Evolutionary conservation across 1,140 invertebrate species (phyloP).

Genomic region (Aphelenchoides fujianensis): DNA sequence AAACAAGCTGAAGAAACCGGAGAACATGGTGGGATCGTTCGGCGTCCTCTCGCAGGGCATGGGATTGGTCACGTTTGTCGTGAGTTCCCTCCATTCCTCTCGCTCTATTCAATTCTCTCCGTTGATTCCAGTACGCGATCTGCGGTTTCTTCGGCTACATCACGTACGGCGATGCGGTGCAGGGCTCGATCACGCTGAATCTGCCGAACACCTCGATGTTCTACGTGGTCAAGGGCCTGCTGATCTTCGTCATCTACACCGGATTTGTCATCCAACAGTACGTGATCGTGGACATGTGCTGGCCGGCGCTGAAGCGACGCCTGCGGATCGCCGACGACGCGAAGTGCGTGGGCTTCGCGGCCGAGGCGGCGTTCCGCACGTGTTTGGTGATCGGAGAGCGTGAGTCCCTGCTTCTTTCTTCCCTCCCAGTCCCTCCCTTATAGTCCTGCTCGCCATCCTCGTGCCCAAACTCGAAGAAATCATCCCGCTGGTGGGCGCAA

Average conservation of each 20-base stretch:
- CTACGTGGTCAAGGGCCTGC: conserved; percentile 63
- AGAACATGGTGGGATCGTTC: conserved; percentile 51
- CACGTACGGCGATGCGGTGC: conserved; percentile 54
- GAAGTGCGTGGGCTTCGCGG: conserved; percentile 8
- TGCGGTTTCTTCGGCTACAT: conserved; percentile 58
- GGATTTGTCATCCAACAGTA: conserved; percentile 80
- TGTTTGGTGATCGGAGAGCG: conserved; percentile 63
- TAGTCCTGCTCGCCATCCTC: conserved; percentile 47
- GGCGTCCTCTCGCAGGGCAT: conserved; percentile 56
- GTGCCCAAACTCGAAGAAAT: conserved; percentile 57
- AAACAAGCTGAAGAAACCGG: conserved; percentile 51
- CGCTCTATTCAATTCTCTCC: too few species aligned
- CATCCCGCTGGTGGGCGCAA: conserved; percentile 57
- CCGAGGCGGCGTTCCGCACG: conserved; percentile 57
- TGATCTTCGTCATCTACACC: conserved; percentile 64
- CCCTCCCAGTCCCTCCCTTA: too few species aligned
- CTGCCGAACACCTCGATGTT: conserved; percentile 42
- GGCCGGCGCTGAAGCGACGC: conserved; percentile 70
- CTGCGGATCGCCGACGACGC: not conserved
- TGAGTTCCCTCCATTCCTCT: too few species aligned
- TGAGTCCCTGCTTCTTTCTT: too few species aligned
- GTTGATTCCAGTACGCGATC: too few species aligned
- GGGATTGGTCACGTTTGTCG: conserved; percentile 48
- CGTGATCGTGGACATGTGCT: conserved; percentile 83
- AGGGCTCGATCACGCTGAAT: conserved; percentile 62